A percentile compares a stretch with the other conserved stretches of the same genome.
phyloP scores from a whole-genome alignment of 2,888 invertebrate genomes.

The Mylabris sibirica region DNA sequence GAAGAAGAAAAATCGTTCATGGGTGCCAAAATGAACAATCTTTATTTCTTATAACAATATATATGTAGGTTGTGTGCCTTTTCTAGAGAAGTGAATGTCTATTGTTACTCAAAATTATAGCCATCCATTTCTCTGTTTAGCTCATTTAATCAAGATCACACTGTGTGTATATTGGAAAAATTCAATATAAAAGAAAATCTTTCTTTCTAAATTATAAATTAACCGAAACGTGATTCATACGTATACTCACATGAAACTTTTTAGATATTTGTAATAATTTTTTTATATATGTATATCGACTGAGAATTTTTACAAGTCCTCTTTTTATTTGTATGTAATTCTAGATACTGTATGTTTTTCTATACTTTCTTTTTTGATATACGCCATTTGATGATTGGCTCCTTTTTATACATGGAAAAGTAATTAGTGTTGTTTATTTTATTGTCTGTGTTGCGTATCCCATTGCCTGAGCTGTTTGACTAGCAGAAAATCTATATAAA shows the following conservation, averaged over 20 bases:
- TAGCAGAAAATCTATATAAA: slow-evolving; percentile 54
- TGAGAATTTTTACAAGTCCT: slow-evolving; percentile 49
- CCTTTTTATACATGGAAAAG: slow-evolving; percentile 38
- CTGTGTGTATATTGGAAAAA: slow-evolving; percentile 23
- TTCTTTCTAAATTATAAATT: slow-evolving; percentile 18
- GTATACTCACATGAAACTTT: slow-evolving; percentile 45
- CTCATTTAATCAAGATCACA: neutral
- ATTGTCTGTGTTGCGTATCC: slow-evolving; percentile 58
- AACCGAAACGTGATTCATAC: slow-evolving; percentile 42
- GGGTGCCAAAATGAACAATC: slow-evolving; percentile 61
- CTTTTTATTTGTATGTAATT: slow-evolving; percentile 51
- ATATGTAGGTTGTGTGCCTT: slow-evolving; percentile 59
- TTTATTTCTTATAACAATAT: slow-evolving; percentile 39
- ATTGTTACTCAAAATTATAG: neutral
- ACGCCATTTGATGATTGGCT: slow-evolving; percentile 56
- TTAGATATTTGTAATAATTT: slow-evolving; percentile 37
- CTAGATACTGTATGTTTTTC: slow-evolving; percentile 53
- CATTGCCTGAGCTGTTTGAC: slow-evolving; percentile 62
- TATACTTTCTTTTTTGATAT: slow-evolving; percentile 46
- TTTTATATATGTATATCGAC: slow-evolving; percentile 55
- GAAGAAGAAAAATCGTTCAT: slow-evolving; percentile 52
- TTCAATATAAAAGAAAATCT: neutral
- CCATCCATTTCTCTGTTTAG: neutral
- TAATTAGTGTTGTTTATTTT: slow-evolving; percentile 47
- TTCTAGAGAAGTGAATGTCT: slow-evolving; percentile 37